These are phyloP conservation scores for Leucozona laternaria DNA, from an alignment of 2,888 invertebrate genomes.

Conservation along the genomic window DNA sequence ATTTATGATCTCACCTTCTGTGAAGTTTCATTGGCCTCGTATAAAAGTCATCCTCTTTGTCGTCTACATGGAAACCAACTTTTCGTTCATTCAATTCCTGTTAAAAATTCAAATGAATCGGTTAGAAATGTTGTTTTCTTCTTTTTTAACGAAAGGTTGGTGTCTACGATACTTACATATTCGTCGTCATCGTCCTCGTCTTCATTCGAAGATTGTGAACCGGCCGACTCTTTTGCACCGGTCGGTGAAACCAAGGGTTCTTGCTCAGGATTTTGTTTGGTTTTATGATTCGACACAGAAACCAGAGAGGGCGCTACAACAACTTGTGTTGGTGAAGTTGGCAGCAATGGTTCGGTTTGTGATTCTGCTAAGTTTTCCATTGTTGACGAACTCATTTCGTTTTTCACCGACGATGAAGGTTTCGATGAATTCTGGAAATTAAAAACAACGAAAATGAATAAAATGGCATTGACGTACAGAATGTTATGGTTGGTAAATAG, in stretches of 20 bases:
- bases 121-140: constrained; percentile 21
- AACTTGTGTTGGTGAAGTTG: constrained; percentile 76
- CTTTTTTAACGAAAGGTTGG: constrained; percentile 10
- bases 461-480: constrained; percentile 2
- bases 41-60: constrained; percentile 82
- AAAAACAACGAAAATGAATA: constrained; percentile 40
- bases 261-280: constrained; percentile 70
- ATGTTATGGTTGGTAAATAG: not conserved
- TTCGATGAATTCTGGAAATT: constrained; percentile 78
- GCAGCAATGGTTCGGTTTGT: constrained; percentile 76
- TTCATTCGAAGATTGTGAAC: constrained; percentile 83
- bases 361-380: constrained; percentile 79
- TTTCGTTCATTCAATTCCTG: constrained; percentile 85
- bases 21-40: constrained; percentile 83
- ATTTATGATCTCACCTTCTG: constrained; percentile 79
- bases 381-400: constrained; percentile 79
- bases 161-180: constrained; percentile 84
- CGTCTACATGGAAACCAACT: constrained; percentile 87
- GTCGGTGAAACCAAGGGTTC: constrained; percentile 69
- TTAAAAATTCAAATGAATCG: constrained; percentile 37
- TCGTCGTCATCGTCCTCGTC: constrained; percentile 88
- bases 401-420: constrained; percentile 77
- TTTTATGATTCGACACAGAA: constrained; percentile 52
- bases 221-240: constrained; percentile 72
- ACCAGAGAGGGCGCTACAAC: constrained; percentile 62